Percentiles rank a stretch among this genome's conserved stretches.
phyloP scores from a whole-genome alignment of 2,797 vertebrate species.

The Hylomyscus alleni region DNA sequence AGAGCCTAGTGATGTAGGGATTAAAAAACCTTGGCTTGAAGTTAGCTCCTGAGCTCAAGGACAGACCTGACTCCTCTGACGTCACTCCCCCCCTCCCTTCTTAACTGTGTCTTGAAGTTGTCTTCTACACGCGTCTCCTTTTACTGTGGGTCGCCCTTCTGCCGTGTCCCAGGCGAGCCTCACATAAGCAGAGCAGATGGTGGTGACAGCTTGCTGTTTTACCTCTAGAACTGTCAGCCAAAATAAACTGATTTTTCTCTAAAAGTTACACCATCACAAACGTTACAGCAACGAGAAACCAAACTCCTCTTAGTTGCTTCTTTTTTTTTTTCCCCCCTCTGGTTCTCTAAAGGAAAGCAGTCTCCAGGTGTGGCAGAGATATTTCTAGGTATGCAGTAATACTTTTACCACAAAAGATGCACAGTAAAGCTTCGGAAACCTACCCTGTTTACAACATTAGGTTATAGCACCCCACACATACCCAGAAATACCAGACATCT shows the following conservation, averaged over 20 bases:
- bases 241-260: background rate
- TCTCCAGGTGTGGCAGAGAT: background rate
- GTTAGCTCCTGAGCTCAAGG: background rate
- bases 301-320: background rate
- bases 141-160: background rate
- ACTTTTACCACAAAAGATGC: background rate
- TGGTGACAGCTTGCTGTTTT: background rate
- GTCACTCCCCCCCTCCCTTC: background rate
- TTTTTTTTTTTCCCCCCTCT: background rate
- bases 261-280: background rate
- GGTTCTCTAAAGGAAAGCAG: background rate
- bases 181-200: background rate
- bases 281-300: background rate
- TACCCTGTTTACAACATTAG: background rate
- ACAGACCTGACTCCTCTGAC: too few relatives aligned
- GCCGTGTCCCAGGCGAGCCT: too few relatives aligned
- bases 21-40: background rate
- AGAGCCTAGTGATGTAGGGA: background rate
- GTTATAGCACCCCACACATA: background rate
- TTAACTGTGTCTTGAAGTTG: background rate
- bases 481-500: background rate
- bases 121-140: background rate
- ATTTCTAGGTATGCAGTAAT: background rate
- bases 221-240: background rate
- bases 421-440: background rate